Percentiles rank a stretch among this genome's conserved stretches.
These are phyloP conservation scores for Drosophila flavopinicola DNA, from an alignment of 2,888 invertebrate species.

Conservation along the genomic window DNA sequence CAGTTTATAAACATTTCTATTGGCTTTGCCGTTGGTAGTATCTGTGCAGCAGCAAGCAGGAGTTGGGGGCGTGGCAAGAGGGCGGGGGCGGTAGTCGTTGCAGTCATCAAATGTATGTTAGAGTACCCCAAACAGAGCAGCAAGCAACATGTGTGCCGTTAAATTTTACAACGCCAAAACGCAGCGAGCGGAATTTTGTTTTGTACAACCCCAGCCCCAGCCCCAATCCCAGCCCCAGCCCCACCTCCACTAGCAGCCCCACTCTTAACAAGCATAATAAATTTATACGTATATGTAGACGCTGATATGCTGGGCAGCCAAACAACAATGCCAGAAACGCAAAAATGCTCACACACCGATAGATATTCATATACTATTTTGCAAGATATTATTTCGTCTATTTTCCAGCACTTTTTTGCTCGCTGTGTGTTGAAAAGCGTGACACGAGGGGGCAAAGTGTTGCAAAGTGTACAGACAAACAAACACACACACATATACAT, in stretches of 20 bases:
- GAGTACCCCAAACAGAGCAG: not conserved
- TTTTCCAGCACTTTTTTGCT: conserved; percentile 4
- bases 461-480: not conserved
- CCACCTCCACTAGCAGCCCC: not conserved
- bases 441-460: not conserved
- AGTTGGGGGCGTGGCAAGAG: no score
- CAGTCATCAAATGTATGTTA: conserved; percentile 6
- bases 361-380: conserved; percentile 5
- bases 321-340: conserved; percentile 18
- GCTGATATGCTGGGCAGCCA: conserved; percentile 49
- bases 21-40: conserved; percentile 13
- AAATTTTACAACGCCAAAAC: conserved; percentile 55
- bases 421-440: not conserved
- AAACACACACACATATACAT: no score
- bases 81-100: no score
- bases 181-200: conserved; percentile 1
- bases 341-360: no score
- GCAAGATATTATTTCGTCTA: not conserved
- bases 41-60: conserved; percentile 9
- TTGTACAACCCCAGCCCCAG: conserved; percentile 5
- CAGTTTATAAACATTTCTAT: no score
- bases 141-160: conserved; percentile 70
- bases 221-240: no score
- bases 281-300: conserved; percentile 64
- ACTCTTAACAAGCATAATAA: conserved; percentile 51